phyloP scores from a whole-genome alignment of 2,888 invertebrate genomes.

The Megalurothrips usitatus region DNA sequence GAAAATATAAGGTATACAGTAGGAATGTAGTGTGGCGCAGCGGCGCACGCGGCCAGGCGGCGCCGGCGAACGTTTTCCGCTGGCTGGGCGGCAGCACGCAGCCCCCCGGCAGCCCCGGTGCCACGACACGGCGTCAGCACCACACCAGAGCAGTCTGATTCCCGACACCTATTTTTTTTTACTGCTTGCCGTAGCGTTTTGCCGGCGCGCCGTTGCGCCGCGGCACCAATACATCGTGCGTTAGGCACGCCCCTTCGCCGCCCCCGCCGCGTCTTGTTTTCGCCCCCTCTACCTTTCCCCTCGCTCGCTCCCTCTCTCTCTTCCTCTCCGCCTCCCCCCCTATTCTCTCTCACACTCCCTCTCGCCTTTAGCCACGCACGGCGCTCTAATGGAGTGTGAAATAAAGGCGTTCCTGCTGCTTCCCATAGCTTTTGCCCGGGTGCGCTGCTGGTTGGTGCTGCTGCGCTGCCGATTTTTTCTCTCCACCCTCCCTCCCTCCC shows the following conservation, averaged over 20 bases:
- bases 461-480: background rate
- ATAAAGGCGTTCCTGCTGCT: conserved; percentile 16
- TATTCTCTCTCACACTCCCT: background rate
- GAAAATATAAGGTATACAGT: too few species aligned
- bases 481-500: background rate
- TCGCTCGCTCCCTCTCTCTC: background rate
- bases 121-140: too few species aligned
- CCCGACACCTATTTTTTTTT: background rate
- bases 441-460: too few species aligned
- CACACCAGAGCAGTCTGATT: too few species aligned
- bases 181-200: background rate
- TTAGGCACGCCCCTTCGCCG: background rate
- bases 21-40: too few species aligned
- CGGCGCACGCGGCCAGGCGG: too few species aligned
- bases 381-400: conserved; percentile 22
- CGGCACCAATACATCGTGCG: too few species aligned
- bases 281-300: background rate
- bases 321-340: background rate
- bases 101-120: too few species aligned
- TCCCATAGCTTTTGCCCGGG: conserved; percentile 7
- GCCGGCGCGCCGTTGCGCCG: background rate
- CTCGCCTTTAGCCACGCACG: background rate
- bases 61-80: too few species aligned
- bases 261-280: background rate
- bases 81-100: too few species aligned